Percentiles rank a stretch among this genome's conserved stretches.
These are phyloP conservation scores for Diarsia mendica DNA, from an alignment of 2,888 invertebrate genomes.

Conservation along the genomic window DNA sequence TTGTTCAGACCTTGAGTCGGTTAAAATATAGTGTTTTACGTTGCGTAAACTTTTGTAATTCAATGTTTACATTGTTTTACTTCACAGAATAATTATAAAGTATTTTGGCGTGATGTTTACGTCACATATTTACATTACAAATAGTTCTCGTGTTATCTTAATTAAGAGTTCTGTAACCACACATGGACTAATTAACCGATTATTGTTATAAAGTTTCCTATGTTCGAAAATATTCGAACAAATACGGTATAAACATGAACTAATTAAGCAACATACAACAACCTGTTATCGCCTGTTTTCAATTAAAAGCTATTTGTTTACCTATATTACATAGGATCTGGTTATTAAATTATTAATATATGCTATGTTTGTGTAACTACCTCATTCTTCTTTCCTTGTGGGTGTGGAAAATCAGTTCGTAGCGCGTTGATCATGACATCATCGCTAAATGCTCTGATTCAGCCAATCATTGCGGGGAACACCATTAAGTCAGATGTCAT, in stretches of 20 bases:
- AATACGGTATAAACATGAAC: constrained; percentile 29
- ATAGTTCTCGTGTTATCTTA: constrained; percentile 30
- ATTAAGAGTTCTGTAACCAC: constrained; percentile 36
- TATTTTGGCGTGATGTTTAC: constrained; percentile 16
- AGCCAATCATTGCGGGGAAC: constrained; percentile 66
- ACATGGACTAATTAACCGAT: constrained; percentile 41
- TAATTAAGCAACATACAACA: constrained; percentile 39
- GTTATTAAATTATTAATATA: constrained; percentile 46
- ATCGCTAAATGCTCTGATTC: constrained; percentile 75
- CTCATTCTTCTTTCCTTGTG: constrained; percentile 48
- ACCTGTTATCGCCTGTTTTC: constrained; percentile 49
- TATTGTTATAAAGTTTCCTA: constrained; percentile 29
- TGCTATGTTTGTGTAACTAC: constrained; percentile 42
- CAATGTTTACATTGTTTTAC: constrained; percentile 23
- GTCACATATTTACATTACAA: constrained; percentile 8
- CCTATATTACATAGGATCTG: constrained; percentile 26
- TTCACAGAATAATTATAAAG: constrained; percentile 2
- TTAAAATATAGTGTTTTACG: constrained; percentile 47
- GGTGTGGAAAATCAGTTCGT: constrained; percentile 59
- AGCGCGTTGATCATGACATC: constrained; percentile 73
- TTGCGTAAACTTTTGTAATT: constrained; percentile 55
- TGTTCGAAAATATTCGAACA: constrained; percentile 38
- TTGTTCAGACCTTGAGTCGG: constrained; percentile 58
- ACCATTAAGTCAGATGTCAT: constrained; percentile 69
- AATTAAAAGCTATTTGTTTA: constrained; percentile 50